A percentile compares a stretch with the other conserved stretches of the same genome.
These are phyloP conservation scores for Epizoanthus scotinus DNA, from an alignment of 92 coral and sea anemone species.

Conservation along the genomic window DNA sequence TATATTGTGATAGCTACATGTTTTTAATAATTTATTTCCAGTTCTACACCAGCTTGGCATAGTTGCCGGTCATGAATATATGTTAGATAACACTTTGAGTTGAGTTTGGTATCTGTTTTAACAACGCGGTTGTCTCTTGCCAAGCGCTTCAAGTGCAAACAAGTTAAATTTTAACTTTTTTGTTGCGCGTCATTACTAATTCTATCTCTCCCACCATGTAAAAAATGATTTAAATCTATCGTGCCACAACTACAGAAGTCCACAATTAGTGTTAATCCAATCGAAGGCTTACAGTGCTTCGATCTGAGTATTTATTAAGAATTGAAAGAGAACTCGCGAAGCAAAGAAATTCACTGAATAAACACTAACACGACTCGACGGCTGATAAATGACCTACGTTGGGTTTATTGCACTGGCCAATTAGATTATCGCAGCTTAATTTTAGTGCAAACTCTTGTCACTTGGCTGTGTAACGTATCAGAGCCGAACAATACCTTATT, in stretches of 20 bases:
- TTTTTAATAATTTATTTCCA: neutral
- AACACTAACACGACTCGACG: slow-evolving; percentile 48
- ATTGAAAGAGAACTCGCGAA: slow-evolving; percentile 30
- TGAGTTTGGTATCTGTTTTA: neutral
- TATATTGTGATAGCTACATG: neutral
- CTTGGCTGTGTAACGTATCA: slow-evolving; percentile 61
- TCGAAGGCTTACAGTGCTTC: slow-evolving; percentile 1
- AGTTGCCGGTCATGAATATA: neutral
- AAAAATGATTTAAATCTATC: neutral
- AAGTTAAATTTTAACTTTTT: slow-evolving; percentile 16
- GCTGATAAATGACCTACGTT: slow-evolving; percentile 48
- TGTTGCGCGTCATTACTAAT: slow-evolving; percentile 4
- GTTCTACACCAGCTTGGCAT: neutral
- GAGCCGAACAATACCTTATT: slow-evolving; percentile 51
- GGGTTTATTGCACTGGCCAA: slow-evolving; percentile 54
- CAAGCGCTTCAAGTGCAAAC: neutral
- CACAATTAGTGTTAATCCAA: slow-evolving; percentile 3
- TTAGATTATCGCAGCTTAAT: slow-evolving; percentile 56
- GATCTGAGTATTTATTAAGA: neutral
- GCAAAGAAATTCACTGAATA: slow-evolving; percentile 53
- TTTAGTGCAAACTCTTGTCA: slow-evolving; percentile 68
- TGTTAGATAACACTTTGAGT: neutral
- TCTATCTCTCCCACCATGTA: neutral
- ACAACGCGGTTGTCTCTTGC: slow-evolving; percentile 11
- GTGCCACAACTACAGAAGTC: neutral